Conservation (phyloP, 2,797 vertebrate species). For the Darevskia nairensis region DNA sequence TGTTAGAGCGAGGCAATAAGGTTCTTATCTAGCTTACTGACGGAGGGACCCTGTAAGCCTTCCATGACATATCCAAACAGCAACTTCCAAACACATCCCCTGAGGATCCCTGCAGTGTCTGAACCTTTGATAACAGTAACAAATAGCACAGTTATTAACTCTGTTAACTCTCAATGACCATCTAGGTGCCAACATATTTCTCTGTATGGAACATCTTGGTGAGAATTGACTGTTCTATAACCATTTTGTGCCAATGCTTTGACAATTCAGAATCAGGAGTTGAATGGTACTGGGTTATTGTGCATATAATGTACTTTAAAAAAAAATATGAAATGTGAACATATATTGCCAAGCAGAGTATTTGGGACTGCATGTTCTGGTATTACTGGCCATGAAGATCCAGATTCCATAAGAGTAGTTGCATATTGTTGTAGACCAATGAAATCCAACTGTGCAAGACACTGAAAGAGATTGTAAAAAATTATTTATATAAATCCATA, state of each 20-base stretch:
- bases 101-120: no score
- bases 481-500: background rate
- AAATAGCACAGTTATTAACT: background rate
- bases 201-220: background rate
- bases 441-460: background rate
- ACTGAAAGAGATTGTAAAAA: background rate
- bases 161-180: background rate
- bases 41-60: no score
- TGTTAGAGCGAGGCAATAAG: no score
- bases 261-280: background rate
- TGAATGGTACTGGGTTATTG: background rate
- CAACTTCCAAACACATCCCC: no score
- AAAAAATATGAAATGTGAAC: background rate
- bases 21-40: no score
- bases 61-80: no score
- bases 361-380: background rate
- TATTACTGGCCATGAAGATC: background rate
- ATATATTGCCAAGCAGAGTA: background rate
- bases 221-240: background rate
- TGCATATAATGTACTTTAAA: background rate
- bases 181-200: background rate
- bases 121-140: no score
- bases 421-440: background rate
- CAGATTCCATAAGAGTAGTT: background rate
- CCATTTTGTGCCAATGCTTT: background rate